Conservation (phyloP, 2,113 vertebrate genomes). For the Misgurnus mizolepis region DNA sequence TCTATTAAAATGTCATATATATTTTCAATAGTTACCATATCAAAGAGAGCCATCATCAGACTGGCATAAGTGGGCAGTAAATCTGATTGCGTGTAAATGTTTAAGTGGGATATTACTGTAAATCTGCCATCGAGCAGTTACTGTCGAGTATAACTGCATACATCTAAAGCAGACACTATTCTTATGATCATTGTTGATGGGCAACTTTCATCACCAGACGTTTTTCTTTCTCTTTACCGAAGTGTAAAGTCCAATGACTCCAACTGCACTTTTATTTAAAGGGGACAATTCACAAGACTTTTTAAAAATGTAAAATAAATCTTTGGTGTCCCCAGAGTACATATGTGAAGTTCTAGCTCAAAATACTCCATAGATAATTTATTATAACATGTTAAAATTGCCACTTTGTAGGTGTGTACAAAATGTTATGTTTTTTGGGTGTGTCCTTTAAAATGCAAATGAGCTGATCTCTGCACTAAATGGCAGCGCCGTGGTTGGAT, state of each 20-base stretch:
- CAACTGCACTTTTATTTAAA: neutral
- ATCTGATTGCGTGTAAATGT: constrained; percentile 40
- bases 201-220: constrained; percentile 8
- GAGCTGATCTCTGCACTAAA: no score
- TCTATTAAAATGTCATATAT: neutral
- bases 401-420: no score
- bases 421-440: no score
- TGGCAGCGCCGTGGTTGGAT: no score
- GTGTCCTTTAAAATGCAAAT: no score
- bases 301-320: no score
- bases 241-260: constrained; percentile 15
- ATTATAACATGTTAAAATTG: no score
- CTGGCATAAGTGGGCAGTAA: constrained; percentile 29
- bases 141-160: constrained; percentile 10
- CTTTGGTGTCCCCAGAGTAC: no score
- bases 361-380: no score
- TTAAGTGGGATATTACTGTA: constrained; percentile 33
- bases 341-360: no score
- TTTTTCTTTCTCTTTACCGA: constrained; percentile 6
- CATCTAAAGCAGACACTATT: constrained; percentile 20
- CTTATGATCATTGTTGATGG: constrained; percentile 15
- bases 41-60: constrained; percentile 5
- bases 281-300: no score
- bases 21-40: neutral
- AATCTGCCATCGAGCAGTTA: constrained; percentile 42